A percentile compares a stretch with the other conserved stretches of the same genome.
phyloP scores from a whole-genome alignment of 1,140 invertebrate species.

The Vollenhovia emeryi region DNA sequence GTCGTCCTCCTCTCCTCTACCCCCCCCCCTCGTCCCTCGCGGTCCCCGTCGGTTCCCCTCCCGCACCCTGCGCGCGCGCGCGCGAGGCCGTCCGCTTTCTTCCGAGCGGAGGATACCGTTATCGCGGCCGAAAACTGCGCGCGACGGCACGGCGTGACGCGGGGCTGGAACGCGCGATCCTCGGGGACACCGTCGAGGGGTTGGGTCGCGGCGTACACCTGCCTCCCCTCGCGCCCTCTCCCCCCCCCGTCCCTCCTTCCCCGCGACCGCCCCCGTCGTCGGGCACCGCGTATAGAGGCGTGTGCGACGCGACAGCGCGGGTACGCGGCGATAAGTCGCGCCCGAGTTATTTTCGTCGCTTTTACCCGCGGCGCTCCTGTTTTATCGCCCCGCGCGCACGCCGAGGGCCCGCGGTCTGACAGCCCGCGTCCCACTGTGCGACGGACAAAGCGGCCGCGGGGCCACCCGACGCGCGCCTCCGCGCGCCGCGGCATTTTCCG shows the following conservation, averaged over 20 bases:
- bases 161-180: neutral
- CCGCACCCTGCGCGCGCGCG: neutral
- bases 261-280: neutral
- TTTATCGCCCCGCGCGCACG: neutral
- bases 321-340: neutral
- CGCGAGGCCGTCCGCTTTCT: neutral
- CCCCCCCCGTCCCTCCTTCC: no score
- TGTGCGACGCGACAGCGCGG: no score
- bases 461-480: neutral
- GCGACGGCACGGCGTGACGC: neutral
- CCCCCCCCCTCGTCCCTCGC: no score
- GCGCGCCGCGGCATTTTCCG: no score
- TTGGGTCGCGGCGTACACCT: constrained; percentile 40
- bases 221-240: no score
- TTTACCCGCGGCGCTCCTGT: neutral
- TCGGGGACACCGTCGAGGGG: no score
- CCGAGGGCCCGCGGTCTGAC: neutral
- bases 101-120: constrained; percentile 33
- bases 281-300: no score
- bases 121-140: neutral
- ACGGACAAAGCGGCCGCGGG: constrained; percentile 55
- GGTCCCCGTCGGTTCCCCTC: neutral
- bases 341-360: constrained; percentile 26
- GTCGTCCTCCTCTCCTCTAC: neutral
- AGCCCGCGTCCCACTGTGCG: no score